Conservation (phyloP, 2,113 vertebrate genomes). For the Pseudonaja textilis region DNA sequence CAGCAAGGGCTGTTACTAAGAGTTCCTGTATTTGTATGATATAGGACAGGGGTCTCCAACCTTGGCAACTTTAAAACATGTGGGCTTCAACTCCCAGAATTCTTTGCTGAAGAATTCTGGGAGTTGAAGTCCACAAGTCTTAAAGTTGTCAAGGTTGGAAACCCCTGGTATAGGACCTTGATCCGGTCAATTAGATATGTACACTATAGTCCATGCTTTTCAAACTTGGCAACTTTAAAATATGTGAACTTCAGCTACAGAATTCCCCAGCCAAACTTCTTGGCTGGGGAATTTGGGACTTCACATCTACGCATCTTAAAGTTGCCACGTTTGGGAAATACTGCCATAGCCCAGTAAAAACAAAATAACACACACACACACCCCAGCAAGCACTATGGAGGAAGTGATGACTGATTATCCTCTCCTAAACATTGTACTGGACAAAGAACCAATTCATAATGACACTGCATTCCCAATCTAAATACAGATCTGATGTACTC, state of each 20-base stretch:
- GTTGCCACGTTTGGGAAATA: not conserved
- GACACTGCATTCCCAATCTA: not conserved
- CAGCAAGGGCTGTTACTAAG: conserved; percentile 26
- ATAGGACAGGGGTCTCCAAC: not conserved
- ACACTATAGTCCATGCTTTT: not conserved
- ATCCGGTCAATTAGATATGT: not conserved
- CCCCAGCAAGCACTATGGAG: not conserved
- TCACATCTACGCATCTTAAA: not conserved
- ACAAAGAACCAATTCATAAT: not conserved
- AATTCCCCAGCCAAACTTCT: not conserved
- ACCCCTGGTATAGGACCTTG: not conserved
- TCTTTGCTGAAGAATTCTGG: too few species aligned
- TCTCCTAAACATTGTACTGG: not conserved
- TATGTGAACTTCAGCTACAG: not conserved
- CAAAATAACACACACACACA: not conserved
- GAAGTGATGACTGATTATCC: not conserved
- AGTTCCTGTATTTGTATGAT: conserved; percentile 3
- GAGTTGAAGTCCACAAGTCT: too few species aligned
- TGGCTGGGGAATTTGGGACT: not conserved
- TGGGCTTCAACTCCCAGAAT: too few species aligned
- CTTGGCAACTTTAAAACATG: too few species aligned
- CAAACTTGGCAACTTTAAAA: not conserved
- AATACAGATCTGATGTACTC: not conserved
- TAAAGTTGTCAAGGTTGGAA: too few species aligned
- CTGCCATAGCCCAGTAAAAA: not conserved